Percentiles rank a stretch among this genome's conserved stretches.
Conservation (phyloP, 2,888 invertebrate genomes). For the Heliothis peltigera region DNA sequence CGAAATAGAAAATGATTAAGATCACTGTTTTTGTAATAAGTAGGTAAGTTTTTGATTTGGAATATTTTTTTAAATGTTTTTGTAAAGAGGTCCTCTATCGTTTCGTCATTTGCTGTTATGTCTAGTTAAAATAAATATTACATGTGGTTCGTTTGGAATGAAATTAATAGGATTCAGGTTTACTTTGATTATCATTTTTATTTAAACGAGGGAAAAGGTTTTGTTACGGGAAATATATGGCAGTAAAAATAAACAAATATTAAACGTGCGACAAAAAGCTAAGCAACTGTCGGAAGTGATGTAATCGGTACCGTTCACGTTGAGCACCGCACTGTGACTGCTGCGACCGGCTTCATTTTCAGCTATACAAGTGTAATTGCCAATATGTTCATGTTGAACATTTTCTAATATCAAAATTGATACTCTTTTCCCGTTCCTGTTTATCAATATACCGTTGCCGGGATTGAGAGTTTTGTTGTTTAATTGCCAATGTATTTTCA, state of each 20-base stretch:
- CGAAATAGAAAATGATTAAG: conserved; percentile 41
- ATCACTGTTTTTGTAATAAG: conserved; percentile 44
- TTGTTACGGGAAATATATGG: background rate
- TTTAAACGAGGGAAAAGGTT: too few species aligned
- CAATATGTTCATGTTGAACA: conserved; percentile 90
- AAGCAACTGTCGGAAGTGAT: conserved; percentile 57
- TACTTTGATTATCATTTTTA: too few species aligned
- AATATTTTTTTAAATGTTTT: too few species aligned
- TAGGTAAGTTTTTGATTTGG: too few species aligned
- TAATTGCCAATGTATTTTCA: conserved; percentile 93
- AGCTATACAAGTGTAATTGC: conserved; percentile 91
- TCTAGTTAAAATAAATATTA: too few species aligned
- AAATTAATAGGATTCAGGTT: too few species aligned
- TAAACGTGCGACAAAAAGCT: conserved; percentile 73
- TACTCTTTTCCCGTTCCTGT: conserved; percentile 91
- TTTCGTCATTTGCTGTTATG: too few species aligned
- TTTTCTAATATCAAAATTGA: conserved; percentile 92
- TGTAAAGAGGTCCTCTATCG: too few species aligned
- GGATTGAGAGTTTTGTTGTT: conserved; percentile 89
- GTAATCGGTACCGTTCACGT: conserved; percentile 91
- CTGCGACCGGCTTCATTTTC: conserved; percentile 91
- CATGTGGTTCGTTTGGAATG: too few species aligned
- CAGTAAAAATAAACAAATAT: conserved; percentile 21
- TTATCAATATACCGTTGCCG: conserved; percentile 90
- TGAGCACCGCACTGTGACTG: conserved; percentile 91